Conservation (phyloP, 2,113 vertebrate species). For the Chionodraco myersi region DNA sequence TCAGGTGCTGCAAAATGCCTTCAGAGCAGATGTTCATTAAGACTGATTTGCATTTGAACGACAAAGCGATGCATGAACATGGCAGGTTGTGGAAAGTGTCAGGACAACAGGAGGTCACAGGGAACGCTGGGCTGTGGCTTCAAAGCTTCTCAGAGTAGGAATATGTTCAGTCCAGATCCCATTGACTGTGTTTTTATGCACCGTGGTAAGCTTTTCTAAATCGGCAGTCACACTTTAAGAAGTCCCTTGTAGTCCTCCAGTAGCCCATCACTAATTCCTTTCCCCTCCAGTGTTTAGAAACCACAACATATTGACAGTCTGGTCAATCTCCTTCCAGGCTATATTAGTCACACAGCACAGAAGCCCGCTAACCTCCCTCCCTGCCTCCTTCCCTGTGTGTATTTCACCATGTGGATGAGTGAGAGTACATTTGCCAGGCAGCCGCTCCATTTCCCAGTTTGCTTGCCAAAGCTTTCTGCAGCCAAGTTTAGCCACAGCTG, state of each 20-base stretch:
- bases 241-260: constrained; percentile 23
- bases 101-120: constrained; percentile 5
- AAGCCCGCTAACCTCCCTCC: constrained; percentile 38
- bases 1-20: constrained; percentile 31
- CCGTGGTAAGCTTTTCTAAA: constrained; percentile 19
- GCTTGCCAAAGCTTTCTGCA: constrained; percentile 55
- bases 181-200: constrained; percentile 16
- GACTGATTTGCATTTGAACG: constrained; percentile 30
- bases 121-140: not conserved
- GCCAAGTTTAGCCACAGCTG: constrained; percentile 68
- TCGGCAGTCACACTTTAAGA: constrained; percentile 18
- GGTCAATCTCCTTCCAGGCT: constrained; percentile 66
- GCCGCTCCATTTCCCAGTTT: constrained; percentile 55
- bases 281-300: constrained; percentile 62
- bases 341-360: constrained; percentile 70
- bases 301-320: constrained; percentile 72
- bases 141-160: not conserved
- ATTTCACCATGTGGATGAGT: constrained; percentile 70
- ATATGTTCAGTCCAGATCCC: constrained; percentile 7
- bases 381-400: constrained; percentile 50
- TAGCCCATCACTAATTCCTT: constrained; percentile 54
- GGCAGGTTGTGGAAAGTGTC: constrained; percentile 21
- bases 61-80: constrained; percentile 2
- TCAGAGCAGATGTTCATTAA: constrained; percentile 22
- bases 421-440: constrained; percentile 67